Conservation (phyloP, 2,113 vertebrate genomes). For the Numida meleagris region DNA sequence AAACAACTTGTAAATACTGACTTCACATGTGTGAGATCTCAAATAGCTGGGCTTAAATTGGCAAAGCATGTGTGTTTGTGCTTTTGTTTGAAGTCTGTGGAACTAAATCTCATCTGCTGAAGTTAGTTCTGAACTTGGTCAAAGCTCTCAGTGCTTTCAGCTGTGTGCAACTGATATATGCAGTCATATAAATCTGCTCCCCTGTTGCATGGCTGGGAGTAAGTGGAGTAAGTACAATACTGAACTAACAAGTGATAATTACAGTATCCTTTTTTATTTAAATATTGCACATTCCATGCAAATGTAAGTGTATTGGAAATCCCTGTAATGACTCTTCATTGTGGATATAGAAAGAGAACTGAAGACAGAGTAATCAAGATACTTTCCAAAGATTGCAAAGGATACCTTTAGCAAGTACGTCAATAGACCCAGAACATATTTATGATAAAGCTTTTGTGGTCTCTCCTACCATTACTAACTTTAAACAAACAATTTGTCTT, state of each 20-base stretch:
- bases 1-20: background rate
- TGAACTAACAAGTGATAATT: background rate
- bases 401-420: background rate
- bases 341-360: background rate
- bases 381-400: background rate
- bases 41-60: background rate
- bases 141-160: background rate
- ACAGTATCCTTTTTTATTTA: background rate
- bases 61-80: background rate
- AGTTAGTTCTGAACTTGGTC: background rate
- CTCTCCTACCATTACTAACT: background rate
- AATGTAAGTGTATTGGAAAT: background rate
- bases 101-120: background rate
- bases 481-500: background rate
- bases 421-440: background rate
- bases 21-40: background rate
- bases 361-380: background rate
- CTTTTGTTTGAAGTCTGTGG: background rate
- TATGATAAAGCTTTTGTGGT: background rate
- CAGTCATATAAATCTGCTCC: background rate
- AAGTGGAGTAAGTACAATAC: background rate
- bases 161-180: background rate
- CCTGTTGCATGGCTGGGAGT: background rate
- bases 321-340: background rate
- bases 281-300: rapidly evolving